phyloP scores from a whole-genome alignment of 2,113 vertebrate genomes.

The Laticauda laticaudata region DNA sequence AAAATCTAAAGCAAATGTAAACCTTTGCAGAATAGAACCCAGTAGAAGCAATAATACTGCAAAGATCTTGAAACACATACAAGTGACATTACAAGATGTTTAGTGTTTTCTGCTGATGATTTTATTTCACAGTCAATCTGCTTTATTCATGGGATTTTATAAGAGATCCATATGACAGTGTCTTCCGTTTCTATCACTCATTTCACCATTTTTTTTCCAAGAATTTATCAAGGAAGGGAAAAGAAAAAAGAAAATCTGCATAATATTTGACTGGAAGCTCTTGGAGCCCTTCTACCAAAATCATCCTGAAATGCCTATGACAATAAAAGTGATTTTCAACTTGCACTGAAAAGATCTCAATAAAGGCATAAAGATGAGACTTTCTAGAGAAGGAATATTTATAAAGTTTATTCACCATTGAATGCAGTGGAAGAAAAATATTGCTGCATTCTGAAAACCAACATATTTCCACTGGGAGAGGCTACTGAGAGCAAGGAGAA shows the following conservation, averaged over 20 bases:
- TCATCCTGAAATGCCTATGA: neutral
- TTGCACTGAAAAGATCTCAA: neutral
- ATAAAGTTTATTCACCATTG: neutral
- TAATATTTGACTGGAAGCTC: neutral
- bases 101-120: neutral
- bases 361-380: neutral
- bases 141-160: neutral
- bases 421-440: neutral
- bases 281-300: neutral
- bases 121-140: neutral
- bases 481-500: neutral
- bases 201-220: neutral
- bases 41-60: neutral
- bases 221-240: neutral
- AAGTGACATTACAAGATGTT: neutral
- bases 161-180: neutral
- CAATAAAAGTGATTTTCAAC: neutral
- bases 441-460: neutral
- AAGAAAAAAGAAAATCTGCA: neutral
- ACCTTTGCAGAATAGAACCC: neutral
- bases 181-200: neutral
- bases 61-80: neutral
- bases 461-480: neutral
- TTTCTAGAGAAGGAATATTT: neutral
- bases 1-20: neutral